phyloP scores from a whole-genome alignment of 2,888 invertebrate species.

The Epistrophe eligans region DNA sequence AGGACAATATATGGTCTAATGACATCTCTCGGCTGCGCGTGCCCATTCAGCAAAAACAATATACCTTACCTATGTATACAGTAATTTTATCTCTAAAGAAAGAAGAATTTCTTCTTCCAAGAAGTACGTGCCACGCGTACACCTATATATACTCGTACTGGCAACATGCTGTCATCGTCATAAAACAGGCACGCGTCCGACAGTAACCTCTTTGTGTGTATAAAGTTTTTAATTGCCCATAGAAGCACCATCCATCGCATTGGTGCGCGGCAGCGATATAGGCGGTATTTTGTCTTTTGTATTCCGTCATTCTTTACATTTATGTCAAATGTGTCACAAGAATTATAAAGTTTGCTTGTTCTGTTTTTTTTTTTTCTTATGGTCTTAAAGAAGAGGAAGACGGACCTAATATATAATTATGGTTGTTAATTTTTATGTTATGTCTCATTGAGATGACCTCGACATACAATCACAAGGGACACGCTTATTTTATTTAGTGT shows the following conservation, averaged over 20 bases:
- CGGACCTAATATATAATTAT: conserved; percentile 21
- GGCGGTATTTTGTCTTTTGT: conserved; percentile 28
- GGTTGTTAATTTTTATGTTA: conserved; percentile 26
- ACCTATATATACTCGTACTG: background rate
- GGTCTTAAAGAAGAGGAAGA: background rate
- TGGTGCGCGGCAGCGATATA: background rate
- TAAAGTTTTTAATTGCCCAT: conserved; percentile 64
- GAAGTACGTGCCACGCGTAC: conserved; percentile 70
- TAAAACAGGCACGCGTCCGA: conserved; percentile 69
- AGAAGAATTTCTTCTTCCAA: conserved; percentile 47
- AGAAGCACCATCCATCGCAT: conserved; percentile 20
- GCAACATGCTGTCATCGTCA: conserved; percentile 50
- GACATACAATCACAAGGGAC: conserved; percentile 3
- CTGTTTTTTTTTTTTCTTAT: background rate
- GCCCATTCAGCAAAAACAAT: conserved; percentile 11
- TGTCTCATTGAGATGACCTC: conserved; percentile 27
- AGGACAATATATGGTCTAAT: conserved; percentile 11
- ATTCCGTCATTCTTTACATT: conserved; percentile 16
- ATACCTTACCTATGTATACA: background rate
- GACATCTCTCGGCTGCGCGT: conserved; percentile 37
- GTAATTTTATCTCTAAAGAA: conserved; percentile 32
- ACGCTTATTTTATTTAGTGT: conserved; percentile 1
- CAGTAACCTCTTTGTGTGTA: conserved; percentile 52
- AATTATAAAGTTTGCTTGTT: conserved; percentile 43
- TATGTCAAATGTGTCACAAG: conserved; percentile 62